phyloP scores from a whole-genome alignment of 1,140 invertebrate species.

The Drosophila bocqueti region DNA sequence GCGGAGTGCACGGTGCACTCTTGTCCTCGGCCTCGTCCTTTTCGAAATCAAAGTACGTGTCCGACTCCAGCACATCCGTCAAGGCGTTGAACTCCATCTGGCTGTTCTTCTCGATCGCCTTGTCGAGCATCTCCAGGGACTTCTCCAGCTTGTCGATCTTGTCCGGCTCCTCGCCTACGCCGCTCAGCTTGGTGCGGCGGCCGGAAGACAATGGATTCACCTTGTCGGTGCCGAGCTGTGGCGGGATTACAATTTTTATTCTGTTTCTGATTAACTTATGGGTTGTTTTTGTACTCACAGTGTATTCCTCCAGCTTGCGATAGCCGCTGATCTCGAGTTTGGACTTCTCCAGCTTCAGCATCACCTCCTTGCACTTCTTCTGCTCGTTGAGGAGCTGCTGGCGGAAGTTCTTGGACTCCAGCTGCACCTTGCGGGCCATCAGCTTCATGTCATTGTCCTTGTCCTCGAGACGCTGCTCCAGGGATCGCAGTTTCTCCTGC shows the following conservation, averaged over 20 bases:
- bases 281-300: slow-evolving; percentile 38
- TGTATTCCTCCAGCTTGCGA: slow-evolving; percentile 76
- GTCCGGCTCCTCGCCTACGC: slow-evolving; percentile 54
- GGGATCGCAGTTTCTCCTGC: slow-evolving; percentile 87
- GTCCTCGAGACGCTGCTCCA: slow-evolving; percentile 88
- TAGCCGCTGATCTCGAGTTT: slow-evolving; percentile 83
- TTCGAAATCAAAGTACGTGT: slow-evolving; percentile 62
- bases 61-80: slow-evolving; percentile 67
- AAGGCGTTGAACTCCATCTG: slow-evolving; percentile 63
- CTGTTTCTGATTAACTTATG: not conserved
- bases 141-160: slow-evolving; percentile 75
- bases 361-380: slow-evolving; percentile 89
- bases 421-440: slow-evolving; percentile 88
- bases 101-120: slow-evolving; percentile 71
- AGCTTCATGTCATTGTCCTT: slow-evolving; percentile 90
- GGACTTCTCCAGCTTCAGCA: slow-evolving; percentile 88
- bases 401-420: slow-evolving; percentile 90
- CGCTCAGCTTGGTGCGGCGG: slow-evolving; percentile 52
- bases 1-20: slow-evolving; percentile 1
- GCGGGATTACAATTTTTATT: not conserved
- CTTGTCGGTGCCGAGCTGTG: slow-evolving; percentile 46
- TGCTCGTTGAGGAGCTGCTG: slow-evolving; percentile 89
- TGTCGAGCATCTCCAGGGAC: slow-evolving; percentile 68
- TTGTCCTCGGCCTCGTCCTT: slow-evolving; percentile 61
- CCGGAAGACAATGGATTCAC: slow-evolving; percentile 59